phyloP scores from a whole-genome alignment of 2,113 vertebrate species.

The Sigmodon hispidus region DNA sequence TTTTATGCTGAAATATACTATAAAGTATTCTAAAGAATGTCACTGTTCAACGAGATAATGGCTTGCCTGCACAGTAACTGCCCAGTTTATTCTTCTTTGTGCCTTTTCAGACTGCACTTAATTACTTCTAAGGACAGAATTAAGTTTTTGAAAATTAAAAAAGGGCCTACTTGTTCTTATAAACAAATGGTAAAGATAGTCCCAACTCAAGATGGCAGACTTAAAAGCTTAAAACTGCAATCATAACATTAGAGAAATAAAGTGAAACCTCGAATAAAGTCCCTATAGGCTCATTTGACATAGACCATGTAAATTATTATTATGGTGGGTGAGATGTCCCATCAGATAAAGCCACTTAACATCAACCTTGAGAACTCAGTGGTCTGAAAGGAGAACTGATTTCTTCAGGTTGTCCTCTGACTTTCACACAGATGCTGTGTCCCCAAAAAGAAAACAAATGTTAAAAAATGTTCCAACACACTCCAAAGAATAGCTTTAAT shows the following conservation, averaged over 20 bases:
- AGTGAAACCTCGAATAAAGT: background rate
- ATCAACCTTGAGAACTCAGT: background rate
- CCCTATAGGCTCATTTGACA: too few species aligned
- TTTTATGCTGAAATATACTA: background rate
- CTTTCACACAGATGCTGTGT: background rate
- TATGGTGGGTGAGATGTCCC: background rate
- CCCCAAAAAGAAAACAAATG: background rate
- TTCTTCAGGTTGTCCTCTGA: background rate
- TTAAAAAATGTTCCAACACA: background rate
- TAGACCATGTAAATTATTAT: background rate
- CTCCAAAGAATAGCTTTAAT: background rate
- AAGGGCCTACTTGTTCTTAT: background rate
- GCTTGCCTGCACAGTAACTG: background rate
- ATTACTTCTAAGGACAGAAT: background rate
- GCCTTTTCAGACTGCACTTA: too few species aligned
- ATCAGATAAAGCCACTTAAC: background rate
- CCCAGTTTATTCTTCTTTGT: background rate
- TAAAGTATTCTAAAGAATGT: background rate
- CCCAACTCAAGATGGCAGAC: background rate
- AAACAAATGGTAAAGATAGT: background rate
- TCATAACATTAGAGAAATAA: background rate
- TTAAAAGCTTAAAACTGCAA: background rate
- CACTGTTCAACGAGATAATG: background rate
- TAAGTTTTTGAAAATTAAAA: background rate
- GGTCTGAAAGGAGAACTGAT: background rate